Percentiles rank a stretch among this genome's conserved stretches.
Conservation (phyloP, 1,140 invertebrate species). For the Papilio aristodemus region DNA sequence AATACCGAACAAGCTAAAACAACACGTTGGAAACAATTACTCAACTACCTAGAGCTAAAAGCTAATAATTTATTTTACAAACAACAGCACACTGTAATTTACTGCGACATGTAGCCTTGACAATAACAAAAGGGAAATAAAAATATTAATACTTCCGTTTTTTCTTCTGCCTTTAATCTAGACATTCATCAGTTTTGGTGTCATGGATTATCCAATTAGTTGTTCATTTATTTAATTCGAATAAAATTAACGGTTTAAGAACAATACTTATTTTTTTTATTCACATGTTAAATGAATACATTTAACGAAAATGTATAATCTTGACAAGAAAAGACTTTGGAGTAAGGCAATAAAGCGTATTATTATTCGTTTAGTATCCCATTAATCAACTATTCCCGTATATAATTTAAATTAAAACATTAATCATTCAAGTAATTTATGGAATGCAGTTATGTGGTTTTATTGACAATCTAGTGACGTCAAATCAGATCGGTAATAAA, state of each 20-base stretch:
- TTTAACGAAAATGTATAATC: no score
- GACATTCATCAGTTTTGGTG: no score
- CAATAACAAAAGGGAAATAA: background rate
- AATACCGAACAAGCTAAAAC: constrained; percentile 17
- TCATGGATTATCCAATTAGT: no score
- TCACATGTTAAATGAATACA: no score
- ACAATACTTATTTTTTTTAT: no score
- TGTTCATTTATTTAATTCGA: no score
- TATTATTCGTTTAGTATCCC: background rate
- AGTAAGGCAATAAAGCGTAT: no score
- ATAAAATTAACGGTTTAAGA: no score
- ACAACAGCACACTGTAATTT: constrained; percentile 14
- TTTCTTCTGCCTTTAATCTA: background rate
- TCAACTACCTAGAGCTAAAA: constrained; percentile 19
- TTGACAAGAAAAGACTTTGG: no score
- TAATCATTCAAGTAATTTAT: no score
- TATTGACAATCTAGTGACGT: constrained; percentile 2
- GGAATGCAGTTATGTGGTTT: constrained; percentile 1
- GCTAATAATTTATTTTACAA: constrained; percentile 22
- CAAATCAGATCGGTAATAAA: background rate
- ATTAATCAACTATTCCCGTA: background rate
- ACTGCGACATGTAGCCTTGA: background rate
- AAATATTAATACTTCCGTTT: background rate
- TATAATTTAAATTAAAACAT: background rate
- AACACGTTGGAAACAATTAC: constrained; percentile 17